Conservation (phyloP, 2,797 vertebrate genomes). For the Chelonia mydas region DNA sequence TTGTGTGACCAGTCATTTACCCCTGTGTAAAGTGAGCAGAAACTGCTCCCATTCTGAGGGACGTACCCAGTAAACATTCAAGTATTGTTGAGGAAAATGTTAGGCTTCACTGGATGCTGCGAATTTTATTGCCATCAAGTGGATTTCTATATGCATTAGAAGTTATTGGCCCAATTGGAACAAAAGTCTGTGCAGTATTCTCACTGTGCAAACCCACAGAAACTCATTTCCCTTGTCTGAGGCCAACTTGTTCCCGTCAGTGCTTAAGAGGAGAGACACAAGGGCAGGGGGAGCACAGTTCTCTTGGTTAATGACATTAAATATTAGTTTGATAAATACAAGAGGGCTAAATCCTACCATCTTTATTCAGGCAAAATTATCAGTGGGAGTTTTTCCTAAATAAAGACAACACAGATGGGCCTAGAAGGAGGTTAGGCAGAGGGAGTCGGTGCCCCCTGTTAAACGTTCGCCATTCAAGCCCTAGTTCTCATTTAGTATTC, state of each 20-base stretch:
- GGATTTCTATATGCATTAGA: neutral
- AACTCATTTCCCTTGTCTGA: neutral
- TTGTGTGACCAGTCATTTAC: neutral
- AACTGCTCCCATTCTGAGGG: neutral
- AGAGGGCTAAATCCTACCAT: neutral
- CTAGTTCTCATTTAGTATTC: constrained; percentile 59
- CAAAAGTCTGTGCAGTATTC: neutral
- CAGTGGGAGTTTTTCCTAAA: neutral
- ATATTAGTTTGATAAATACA: constrained; percentile 14
- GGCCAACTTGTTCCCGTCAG: neutral
- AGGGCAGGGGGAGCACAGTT: neutral
- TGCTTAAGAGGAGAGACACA: neutral
- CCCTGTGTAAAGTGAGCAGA: neutral
- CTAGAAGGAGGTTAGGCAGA: constrained; percentile 5
- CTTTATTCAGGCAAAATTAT: neutral
- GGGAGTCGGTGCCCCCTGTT: constrained; percentile 46
- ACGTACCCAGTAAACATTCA: neutral
- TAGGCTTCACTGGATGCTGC: neutral
- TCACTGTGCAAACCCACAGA: neutral
- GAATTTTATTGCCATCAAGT: neutral
- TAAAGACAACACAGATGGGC: neutral
- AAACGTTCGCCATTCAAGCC: constrained; percentile 65
- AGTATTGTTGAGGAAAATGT: fast-evolving
- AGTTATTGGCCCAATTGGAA: neutral
- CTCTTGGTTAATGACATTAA: neutral